Conservation (phyloP, 2,797 vertebrate species). For the Eulemur albifrons region DNA sequence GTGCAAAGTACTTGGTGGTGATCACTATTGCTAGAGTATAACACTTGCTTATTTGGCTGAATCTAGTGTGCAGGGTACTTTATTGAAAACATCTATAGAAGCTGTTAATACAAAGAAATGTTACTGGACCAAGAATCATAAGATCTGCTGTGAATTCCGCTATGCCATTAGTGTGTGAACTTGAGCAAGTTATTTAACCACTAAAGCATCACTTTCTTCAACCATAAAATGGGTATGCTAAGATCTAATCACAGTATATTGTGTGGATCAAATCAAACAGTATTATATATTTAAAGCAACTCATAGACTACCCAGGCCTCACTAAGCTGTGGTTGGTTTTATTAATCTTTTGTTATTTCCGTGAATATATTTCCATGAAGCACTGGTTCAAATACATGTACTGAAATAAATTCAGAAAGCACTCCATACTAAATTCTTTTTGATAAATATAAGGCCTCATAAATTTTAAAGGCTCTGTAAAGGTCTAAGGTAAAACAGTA, state of each 20-base stretch:
- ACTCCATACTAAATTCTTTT: neutral
- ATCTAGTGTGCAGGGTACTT: neutral
- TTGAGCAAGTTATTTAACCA: neutral
- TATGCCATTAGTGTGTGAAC: neutral
- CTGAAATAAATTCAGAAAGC: neutral
- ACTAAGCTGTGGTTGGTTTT: neutral
- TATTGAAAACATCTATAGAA: neutral
- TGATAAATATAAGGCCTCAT: neutral
- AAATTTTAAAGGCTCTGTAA: neutral
- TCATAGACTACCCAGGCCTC: neutral
- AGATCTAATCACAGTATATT: neutral
- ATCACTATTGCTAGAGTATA: too few relatives aligned
- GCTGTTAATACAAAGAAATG: neutral
- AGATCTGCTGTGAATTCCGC: neutral
- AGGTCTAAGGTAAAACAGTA: neutral
- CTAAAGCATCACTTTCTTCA: neutral
- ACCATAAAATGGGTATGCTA: neutral
- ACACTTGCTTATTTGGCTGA: neutral
- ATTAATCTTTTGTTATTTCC: neutral
- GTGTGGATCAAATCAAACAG: neutral
- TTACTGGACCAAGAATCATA: neutral
- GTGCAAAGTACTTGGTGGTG: neutral
- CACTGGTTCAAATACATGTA: neutral
- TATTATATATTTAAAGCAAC: neutral
- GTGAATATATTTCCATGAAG: neutral